These are phyloP conservation scores for Seladonia tumulorum DNA, from an alignment of 2,888 invertebrate species.

Conservation along the genomic window DNA sequence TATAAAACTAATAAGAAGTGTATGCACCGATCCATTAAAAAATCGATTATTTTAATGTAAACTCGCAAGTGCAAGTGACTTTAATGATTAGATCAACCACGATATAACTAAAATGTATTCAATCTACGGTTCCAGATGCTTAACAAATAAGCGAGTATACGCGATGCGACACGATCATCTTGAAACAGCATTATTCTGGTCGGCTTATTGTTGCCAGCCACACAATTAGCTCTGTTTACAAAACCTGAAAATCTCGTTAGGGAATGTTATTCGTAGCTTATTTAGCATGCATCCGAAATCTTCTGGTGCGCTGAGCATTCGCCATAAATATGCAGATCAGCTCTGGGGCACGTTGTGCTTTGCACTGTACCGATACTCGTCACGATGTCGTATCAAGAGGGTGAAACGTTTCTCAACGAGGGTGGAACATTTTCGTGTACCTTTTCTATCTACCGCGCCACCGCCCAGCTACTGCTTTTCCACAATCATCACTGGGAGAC, in stretches of 20 bases:
- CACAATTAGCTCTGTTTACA: not conserved
- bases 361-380: slow-evolving; percentile 53
- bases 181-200: not conserved
- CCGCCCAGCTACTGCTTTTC: slow-evolving; percentile 28
- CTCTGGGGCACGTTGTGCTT: slow-evolving; percentile 57
- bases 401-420: slow-evolving; percentile 37
- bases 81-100: too few relatives aligned
- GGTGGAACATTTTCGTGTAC: slow-evolving; percentile 52
- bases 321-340: slow-evolving; percentile 80
- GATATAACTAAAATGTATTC: not conserved
- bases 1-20: too few relatives aligned
- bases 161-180: not conserved
- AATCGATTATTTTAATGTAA: too few relatives aligned
- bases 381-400: slow-evolving; percentile 52
- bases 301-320: slow-evolving; percentile 78
- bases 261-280: slow-evolving; percentile 54
- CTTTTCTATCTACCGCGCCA: slow-evolving; percentile 53
- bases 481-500: slow-evolving; percentile 32
- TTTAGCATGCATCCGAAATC: slow-evolving; percentile 81
- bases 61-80: too few relatives aligned
- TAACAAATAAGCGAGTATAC: not conserved
- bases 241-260: slow-evolving; percentile 49
- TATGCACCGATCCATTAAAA: too few relatives aligned
- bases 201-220: not conserved
- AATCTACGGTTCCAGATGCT: not conserved